phyloP scores from a whole-genome alignment of 2,113 vertebrate genomes.

The Paramormyrops kingsleyae region DNA sequence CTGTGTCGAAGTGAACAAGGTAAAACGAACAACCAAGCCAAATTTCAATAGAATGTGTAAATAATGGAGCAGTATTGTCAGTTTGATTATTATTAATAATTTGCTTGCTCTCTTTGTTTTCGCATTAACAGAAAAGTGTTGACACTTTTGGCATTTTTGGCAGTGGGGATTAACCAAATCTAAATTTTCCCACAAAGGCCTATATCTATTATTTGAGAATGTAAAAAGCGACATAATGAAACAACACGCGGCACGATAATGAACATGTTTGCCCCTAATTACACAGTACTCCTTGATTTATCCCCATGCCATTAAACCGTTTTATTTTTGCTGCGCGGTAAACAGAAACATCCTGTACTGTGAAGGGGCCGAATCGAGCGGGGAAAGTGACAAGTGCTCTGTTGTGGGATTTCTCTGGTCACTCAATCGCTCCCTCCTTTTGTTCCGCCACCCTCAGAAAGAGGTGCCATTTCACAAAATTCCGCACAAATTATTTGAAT shows the following conservation, averaged over 20 bases:
- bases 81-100: neutral
- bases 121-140: neutral
- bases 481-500: constrained; percentile 79
- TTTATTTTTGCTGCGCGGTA: neutral
- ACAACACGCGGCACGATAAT: neutral
- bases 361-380: constrained; percentile 41
- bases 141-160: neutral
- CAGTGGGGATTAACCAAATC: neutral
- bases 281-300: neutral
- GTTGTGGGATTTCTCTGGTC: constrained; percentile 56
- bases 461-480: constrained; percentile 73
- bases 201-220: neutral
- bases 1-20: neutral
- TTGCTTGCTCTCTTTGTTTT: neutral
- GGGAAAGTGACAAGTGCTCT: constrained; percentile 50
- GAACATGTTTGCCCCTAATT: neutral
- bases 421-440: constrained; percentile 55
- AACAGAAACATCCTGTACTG: neutral
- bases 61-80: neutral
- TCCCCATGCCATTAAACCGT: neutral
- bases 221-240: neutral
- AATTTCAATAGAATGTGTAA: neutral
- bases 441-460: constrained; percentile 58
- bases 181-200: neutral
- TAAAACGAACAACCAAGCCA: neutral